phyloP scores from a whole-genome alignment of 2,113 vertebrate genomes.

The Osmerus eperlanus region DNA sequence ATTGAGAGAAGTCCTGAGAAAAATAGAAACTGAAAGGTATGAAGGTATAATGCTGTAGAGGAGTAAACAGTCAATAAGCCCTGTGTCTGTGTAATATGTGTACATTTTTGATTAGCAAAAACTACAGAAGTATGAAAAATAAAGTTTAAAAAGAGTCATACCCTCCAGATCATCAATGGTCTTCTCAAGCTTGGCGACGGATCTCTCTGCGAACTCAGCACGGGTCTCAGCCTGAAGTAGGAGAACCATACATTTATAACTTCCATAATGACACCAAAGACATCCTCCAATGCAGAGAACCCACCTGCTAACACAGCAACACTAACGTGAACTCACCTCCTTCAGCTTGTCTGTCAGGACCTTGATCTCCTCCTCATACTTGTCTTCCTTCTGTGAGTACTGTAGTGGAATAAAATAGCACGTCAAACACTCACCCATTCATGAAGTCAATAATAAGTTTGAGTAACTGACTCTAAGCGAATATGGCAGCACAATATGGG shows the following conservation, averaged over 20 bases:
- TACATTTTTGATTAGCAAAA: not conserved
- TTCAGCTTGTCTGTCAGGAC: conserved; percentile 98
- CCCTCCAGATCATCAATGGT: conserved; percentile 98
- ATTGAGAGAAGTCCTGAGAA: not conserved
- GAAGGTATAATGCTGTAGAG: not conserved
- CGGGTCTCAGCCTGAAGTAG: conserved; percentile 91
- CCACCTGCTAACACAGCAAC: not conserved
- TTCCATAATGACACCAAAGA: not conserved
- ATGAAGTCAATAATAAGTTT: too few species aligned
- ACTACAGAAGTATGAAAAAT: conserved; percentile 20
- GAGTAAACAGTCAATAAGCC: not conserved
- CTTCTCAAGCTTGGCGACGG: conserved; percentile 98
- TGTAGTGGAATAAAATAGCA: conserved; percentile 67
- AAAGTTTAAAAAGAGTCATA: conserved; percentile 66
- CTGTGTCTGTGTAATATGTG: not conserved
- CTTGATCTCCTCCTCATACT: conserved; percentile 99
- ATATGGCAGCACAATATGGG: too few species aligned
- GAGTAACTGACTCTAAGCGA: too few species aligned
- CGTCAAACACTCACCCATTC: conserved; percentile 16
- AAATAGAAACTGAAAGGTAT: too few species aligned
- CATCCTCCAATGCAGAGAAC: not conserved
- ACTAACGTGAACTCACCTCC: conserved; percentile 79
- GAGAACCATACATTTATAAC: conserved; percentile 8
- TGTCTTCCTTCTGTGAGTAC: conserved; percentile 99
- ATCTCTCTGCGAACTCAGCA: conserved; percentile 97